These are phyloP conservation scores for Triplophysa bombifrons DNA, from an alignment of 2,797 vertebrate genomes.

Conservation along the genomic window DNA sequence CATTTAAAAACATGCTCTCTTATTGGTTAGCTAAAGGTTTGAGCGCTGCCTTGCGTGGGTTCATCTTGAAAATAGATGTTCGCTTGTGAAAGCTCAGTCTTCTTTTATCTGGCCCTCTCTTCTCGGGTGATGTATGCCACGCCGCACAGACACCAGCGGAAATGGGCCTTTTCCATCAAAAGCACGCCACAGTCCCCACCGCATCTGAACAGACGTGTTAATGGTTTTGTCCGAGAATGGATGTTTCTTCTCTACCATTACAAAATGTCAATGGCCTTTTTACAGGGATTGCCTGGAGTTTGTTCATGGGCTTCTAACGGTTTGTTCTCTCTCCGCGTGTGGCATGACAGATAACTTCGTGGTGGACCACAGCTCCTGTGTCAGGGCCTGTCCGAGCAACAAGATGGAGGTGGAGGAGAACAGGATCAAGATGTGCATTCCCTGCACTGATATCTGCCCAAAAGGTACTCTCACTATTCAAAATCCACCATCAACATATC, in stretches of 20 bases:
- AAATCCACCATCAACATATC: neutral
- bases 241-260: slow-evolving; percentile 44
- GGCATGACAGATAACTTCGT: slow-evolving; percentile 91
- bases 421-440: slow-evolving; percentile 94
- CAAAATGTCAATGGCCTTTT: slow-evolving; percentile 46
- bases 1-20: neutral
- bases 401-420: slow-evolving; percentile 99
- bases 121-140: slow-evolving; percentile 39
- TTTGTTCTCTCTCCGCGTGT: slow-evolving; percentile 40
- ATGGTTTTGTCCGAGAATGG: slow-evolving; percentile 39
- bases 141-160: slow-evolving; percentile 9
- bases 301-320: slow-evolving; percentile 24
- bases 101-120: slow-evolving; percentile 34
- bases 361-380: slow-evolving; percentile 97
- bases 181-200: slow-evolving; percentile 4
- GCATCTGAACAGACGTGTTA: slow-evolving; percentile 13
- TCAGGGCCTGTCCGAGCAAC: slow-evolving; percentile 94
- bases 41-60: neutral
- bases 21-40: neutral
- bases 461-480: slow-evolving; percentile 80
- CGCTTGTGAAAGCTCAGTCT: slow-evolving; percentile 10
- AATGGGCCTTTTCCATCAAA: slow-evolving; percentile 38
- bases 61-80: slow-evolving; percentile 23
- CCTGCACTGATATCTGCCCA: slow-evolving; percentile 96
- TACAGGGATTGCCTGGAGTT: slow-evolving; percentile 27